Evolutionary conservation across 2,797 vertebrate species (phyloP).

Genomic region (Rhinophrynus dorsalis): DNA sequence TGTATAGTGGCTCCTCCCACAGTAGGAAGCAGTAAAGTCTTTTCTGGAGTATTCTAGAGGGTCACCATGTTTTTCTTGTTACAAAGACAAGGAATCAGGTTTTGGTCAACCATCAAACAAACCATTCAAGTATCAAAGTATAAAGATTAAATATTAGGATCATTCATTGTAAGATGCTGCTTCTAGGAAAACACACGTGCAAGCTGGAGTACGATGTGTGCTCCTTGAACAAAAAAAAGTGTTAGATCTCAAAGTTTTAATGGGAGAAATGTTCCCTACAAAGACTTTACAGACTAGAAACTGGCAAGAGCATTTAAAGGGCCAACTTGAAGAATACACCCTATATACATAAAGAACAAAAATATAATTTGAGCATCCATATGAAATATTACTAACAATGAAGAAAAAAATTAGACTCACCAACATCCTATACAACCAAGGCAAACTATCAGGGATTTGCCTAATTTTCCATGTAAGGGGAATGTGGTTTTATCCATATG

Average conservation of each 20-base stretch:
- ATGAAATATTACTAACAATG: too few relatives aligned
- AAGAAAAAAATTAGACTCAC: too few relatives aligned
- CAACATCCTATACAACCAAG: too few relatives aligned
- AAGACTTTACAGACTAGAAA: conserved; percentile 7
- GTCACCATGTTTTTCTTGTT: conserved; percentile 30
- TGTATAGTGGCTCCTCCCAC: conserved; percentile 33
- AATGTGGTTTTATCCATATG: too few relatives aligned
- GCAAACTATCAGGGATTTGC: too few relatives aligned
- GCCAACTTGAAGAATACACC: too few relatives aligned
- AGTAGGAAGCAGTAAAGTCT: conserved; percentile 17
- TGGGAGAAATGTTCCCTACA: background rate
- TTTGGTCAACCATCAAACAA: conserved; percentile 23
- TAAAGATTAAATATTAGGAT: conserved; percentile 35
- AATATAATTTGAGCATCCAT: too few relatives aligned
- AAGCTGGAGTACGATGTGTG: conserved; percentile 11
- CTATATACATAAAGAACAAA: too few relatives aligned
- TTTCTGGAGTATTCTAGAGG: conserved; percentile 23
- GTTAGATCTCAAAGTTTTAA: conserved; percentile 4
- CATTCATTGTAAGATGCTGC: conserved; percentile 26
- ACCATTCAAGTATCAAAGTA: conserved; percentile 39
- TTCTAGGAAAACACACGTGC: conserved; percentile 11
- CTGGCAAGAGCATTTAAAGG: too few relatives aligned
- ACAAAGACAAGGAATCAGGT: conserved; percentile 34
- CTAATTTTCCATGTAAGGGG: too few relatives aligned
- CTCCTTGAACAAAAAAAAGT: background rate